Conservation (phyloP, 1,140 invertebrate species). For the Musca vetustissima region DNA sequence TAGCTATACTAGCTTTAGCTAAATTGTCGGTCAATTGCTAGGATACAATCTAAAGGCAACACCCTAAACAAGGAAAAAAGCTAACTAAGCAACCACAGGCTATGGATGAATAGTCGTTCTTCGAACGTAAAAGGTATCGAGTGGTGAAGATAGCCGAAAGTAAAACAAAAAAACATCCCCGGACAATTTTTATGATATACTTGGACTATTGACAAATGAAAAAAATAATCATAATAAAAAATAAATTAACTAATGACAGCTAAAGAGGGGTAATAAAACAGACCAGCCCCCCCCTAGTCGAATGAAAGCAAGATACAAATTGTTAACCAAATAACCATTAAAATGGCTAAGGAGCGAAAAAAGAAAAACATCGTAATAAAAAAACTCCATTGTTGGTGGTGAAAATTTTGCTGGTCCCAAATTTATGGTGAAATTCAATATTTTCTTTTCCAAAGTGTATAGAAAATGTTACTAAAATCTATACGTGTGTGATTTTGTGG, state of each 20-base stretch:
- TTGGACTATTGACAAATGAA: slow-evolving; percentile 1
- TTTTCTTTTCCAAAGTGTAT: too few species aligned
- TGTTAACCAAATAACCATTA: too few species aligned
- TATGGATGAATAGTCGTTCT: slow-evolving; percentile 37
- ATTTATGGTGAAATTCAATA: too few species aligned
- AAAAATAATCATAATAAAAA: slow-evolving; percentile 7
- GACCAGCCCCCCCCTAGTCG: too few species aligned
- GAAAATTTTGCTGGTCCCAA: too few species aligned
- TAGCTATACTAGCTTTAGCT: not conserved
- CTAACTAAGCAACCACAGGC: slow-evolving; percentile 2
- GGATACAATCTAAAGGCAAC: slow-evolving; percentile 39
- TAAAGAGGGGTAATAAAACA: too few species aligned
- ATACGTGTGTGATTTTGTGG: not conserved
- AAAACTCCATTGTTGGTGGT: too few species aligned
- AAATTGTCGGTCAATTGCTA: slow-evolving; percentile 40
- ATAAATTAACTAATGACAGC: not conserved
- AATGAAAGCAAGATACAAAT: too few species aligned
- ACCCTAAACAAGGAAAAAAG: slow-evolving; percentile 45
- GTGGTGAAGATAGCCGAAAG: slow-evolving; percentile 6
- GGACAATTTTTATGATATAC: not conserved
- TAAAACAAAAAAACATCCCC: too few species aligned
- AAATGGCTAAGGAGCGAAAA: too few species aligned
- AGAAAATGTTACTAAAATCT: not conserved
- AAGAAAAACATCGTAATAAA: too few species aligned
- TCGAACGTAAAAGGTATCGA: slow-evolving; percentile 33